Base-by-base conservation (phyloP, 2,797 vertebrate genomes). In the Chelonia mydas region DNA sequence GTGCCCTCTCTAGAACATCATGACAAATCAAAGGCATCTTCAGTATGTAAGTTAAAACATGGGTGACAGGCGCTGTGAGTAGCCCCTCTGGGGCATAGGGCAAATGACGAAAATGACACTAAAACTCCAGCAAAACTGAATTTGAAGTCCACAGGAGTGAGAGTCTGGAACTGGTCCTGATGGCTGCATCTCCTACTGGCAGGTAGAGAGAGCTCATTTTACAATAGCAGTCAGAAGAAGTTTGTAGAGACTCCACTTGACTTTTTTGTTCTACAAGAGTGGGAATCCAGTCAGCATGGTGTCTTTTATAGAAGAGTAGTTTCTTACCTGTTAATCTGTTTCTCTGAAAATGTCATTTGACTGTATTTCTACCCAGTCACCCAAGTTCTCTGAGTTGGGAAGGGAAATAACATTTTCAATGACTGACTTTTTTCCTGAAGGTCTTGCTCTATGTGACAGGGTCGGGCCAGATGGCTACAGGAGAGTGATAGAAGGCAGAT, bases 11-110 rank as follows among this genome's bases (percentile, higher is more conserved):
- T 79, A 23, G 88, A 91, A 45, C 25, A 54, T 88, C 5, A 16
- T 79, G 49, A 31, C 37, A 90, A 72, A 88, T 41, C 27, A 84
- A 80, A 88, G 23, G 53, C 83, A 37, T 76, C 21, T 61, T 61
- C 37, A 87, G 2, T 79, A 5, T 1, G 0, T 54, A 59, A 72
- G 5, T 68, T 61, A 11, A 81, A 89, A 11, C 49, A 3, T 2
- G 45, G 85, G 51, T 57, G 4, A 12, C 15, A 33, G 1, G 5
- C 82, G 81, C 41, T 76, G 91, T 23, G 37, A 54, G 51, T 45
- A 91, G 3, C 2, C 87, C 27, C 88, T 25, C 23, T 86, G 88
- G 33, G 47, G 8, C 9, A 27, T 11, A 17, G 3, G 28, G 11
- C 10, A 90, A 87, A 6, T 10, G 72, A 41, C 6, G 6, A 81